Evolutionary conservation across 2,797 vertebrate species (phyloP).

Genomic region (Hypotaenidia okinawae): DNA sequence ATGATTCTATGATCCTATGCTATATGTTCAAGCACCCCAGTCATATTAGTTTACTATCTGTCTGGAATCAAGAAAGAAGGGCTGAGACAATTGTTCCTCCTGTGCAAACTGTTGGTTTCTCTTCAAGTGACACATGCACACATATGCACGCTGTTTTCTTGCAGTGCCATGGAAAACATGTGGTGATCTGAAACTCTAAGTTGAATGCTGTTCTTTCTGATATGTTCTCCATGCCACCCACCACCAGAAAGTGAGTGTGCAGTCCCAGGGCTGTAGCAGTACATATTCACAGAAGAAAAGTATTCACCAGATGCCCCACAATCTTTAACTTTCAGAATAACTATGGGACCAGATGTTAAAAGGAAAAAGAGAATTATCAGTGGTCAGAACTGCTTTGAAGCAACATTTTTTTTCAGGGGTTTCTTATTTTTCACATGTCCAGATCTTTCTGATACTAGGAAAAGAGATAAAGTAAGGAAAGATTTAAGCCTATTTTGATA

Average conservation of each 20-base stretch:
- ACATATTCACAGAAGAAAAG: background rate
- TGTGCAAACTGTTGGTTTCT: background rate
- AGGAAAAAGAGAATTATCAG: background rate
- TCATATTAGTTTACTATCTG: background rate
- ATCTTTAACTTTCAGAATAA: background rate
- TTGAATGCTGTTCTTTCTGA: background rate
- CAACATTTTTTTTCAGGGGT: background rate
- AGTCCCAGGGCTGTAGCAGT: fast-evolving
- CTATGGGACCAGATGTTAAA: background rate
- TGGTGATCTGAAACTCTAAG: background rate
- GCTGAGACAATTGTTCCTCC: background rate
- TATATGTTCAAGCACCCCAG: background rate
- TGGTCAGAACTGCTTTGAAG: background rate
- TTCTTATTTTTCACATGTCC: background rate
- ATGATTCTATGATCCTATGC: too few relatives aligned
- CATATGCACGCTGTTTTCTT: fast-evolving
- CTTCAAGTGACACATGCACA: background rate
- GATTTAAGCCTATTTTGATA: background rate
- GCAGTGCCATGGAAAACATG: fast-evolving
- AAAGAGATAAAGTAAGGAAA: background rate
- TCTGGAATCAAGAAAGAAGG: background rate
- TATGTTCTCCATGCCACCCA: background rate
- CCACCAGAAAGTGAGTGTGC: background rate
- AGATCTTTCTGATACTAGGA: background rate
- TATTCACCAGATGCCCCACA: background rate